Evolutionary conservation across 2,113 vertebrate species (phyloP), one percentile per base, ranked within the genome.

Genomic region (Myrmecophaga tridactyla): DNA sequence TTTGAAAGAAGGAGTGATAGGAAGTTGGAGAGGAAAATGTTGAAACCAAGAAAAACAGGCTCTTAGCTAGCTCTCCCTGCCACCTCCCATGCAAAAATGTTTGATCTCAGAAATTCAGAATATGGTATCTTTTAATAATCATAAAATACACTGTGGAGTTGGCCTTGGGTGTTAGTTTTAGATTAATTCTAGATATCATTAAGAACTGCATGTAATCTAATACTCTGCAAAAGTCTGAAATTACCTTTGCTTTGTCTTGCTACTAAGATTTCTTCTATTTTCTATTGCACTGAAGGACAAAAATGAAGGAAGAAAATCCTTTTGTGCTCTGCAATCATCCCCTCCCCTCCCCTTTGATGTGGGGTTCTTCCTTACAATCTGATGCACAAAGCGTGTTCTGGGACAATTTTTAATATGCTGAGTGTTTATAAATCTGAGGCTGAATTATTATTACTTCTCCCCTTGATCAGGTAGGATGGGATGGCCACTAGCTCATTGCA

Each of bases 1-100:
- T 72, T 93, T 92, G 23, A 41, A 80, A 90, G 67, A 89, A 69
- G 21, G 80, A 95, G 46, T 53, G 56, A 92, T 96, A 96, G 80
- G 91, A 96, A 96, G 80, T 93, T 91, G 89, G 86, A 92, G 80
- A 96, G 72, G 48, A 97, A 95, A 96, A 95, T 51, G 77, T 86
- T 84, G 86, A 96, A 91, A 96, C 86, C 95, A 97, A 97, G 92
- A 72, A 96, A 84, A 97, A 90, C 88, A 97, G 86, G 77, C 73
- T 56, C 73, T 84, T 75, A 80, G 76, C 63, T 56, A 73, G 65
- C 34, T 94, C 23, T 78, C 43, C 25, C 1, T 4, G 53, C 90
- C 53, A 67, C 76, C 81, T 93, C 95, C 87, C 43, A 21, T 58
- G 76, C 75, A 89, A 85, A 82, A 92, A 58, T 9, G 13, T 77